Evolutionary conservation across 2,797 vertebrate genomes (phyloP).

Genomic region (Tympanoctomys barrerae): DNA sequence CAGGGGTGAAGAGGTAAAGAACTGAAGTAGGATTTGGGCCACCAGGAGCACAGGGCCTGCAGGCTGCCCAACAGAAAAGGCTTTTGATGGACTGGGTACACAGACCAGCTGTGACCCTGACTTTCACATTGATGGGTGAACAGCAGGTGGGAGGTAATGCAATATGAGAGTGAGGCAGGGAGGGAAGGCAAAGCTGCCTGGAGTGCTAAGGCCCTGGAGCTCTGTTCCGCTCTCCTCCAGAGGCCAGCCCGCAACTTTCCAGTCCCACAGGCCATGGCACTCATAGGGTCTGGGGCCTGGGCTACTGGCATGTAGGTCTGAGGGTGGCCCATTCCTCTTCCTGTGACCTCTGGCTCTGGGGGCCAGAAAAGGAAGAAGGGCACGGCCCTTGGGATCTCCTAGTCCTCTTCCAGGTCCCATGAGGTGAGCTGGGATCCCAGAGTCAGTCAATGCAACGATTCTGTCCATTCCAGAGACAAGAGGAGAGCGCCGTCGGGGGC

Average conservation of each 20-base stretch:
- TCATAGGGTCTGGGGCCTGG: neutral
- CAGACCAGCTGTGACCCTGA: slow-evolving; percentile 75
- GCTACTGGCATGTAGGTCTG: neutral
- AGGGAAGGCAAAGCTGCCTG: slow-evolving; percentile 61
- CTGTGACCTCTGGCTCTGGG: slow-evolving; percentile 19
- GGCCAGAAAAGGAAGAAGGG: neutral
- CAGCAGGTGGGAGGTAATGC: slow-evolving; percentile 61
- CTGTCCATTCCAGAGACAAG: slow-evolving; percentile 63
- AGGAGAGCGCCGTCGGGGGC: slow-evolving; percentile 28
- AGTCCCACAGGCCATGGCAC: slow-evolving; percentile 54
- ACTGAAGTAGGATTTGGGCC: neutral
- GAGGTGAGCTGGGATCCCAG: slow-evolving; percentile 43
- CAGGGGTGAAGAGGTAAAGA: neutral
- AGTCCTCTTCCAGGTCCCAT: slow-evolving; percentile 24
- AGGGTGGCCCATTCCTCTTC: slow-evolving; percentile 33
- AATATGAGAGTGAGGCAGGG: neutral
- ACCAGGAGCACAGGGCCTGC: neutral
- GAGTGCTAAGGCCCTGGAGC: slow-evolving; percentile 68
- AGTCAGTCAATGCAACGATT: slow-evolving; percentile 66
- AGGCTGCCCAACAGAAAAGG: slow-evolving; percentile 1
- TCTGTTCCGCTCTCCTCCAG: neutral
- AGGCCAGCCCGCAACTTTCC: slow-evolving; percentile 41
- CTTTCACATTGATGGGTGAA: slow-evolving; percentile 82
- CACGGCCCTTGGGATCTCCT: neutral
- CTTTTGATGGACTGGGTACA: neutral